A percentile compares a stretch with the other conserved stretches of the same genome.
These are phyloP conservation scores for Emydoidea blandingii DNA, from an alignment of 2,797 vertebrate genomes.

Conservation along the genomic window DNA sequence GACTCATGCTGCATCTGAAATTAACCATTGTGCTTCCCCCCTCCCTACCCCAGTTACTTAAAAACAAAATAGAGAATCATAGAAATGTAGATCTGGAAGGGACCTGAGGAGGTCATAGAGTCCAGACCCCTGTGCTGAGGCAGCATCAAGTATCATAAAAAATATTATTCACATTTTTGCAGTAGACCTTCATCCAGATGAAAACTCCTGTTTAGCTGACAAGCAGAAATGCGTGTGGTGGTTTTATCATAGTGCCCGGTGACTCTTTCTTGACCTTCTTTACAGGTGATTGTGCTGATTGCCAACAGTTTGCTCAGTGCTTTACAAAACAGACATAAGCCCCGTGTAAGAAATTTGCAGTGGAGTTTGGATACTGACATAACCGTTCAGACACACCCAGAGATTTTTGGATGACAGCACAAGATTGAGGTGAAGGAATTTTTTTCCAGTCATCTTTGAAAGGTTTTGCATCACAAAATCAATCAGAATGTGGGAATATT, in stretches of 20 bases:
- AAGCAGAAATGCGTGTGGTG: neutral
- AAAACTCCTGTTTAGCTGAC: neutral
- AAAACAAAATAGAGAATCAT: neutral
- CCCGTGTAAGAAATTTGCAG: neutral
- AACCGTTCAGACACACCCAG: neutral
- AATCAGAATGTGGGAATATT: neutral
- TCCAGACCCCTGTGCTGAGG: neutral
- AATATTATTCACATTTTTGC: neutral
- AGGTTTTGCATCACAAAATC: neutral
- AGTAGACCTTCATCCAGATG: neutral
- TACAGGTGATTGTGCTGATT: neutral
- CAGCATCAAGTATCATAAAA: neutral
- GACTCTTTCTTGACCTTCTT: neutral
- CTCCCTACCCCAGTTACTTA: neutral
- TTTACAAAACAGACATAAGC: fast-evolving
- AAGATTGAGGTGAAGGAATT: neutral
- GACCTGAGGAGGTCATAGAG: neutral
- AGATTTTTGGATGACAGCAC: neutral
- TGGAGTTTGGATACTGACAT: neutral
- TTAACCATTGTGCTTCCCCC: constrained; percentile 12
- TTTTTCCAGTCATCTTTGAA: neutral
- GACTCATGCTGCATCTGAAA: constrained; percentile 22
- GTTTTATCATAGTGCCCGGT: neutral
- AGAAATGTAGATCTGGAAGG: neutral
- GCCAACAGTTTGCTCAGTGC: neutral